phyloP scores from a whole-genome alignment of 2,888 invertebrate species.

The Cremastinae sp. region DNA sequence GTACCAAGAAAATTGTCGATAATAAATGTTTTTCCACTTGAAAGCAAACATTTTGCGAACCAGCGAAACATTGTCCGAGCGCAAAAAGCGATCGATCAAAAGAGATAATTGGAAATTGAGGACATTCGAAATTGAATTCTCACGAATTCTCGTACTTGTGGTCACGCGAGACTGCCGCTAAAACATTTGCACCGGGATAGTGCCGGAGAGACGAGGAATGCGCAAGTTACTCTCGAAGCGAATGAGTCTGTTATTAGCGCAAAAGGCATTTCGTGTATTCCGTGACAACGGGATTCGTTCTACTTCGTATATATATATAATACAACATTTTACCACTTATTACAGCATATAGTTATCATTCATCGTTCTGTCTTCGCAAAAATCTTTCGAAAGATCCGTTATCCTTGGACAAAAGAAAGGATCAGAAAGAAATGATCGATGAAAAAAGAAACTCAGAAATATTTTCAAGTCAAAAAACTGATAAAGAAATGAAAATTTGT shows the following conservation, averaged over 20 bases:
- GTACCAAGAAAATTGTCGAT: no score
- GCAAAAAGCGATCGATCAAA: not conserved
- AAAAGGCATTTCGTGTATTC: constrained; percentile 48
- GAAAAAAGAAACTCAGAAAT: not conserved
- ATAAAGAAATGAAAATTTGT: no score
- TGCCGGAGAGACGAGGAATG: constrained; percentile 49
- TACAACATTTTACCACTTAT: constrained; percentile 19
- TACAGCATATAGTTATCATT: constrained; percentile 20
- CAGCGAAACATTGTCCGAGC: no score
- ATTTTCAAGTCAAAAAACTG: not conserved
- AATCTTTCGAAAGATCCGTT: constrained; percentile 15
- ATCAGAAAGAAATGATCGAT: no score
- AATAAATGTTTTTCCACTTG: no score
- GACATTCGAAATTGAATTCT: constrained; percentile 26
- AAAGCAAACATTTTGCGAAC: no score
- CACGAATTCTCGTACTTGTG: constrained; percentile 39
- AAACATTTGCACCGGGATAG: constrained; percentile 48
- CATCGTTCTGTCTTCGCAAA: constrained; percentile 12
- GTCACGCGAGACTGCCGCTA: constrained; percentile 42
- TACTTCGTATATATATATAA: constrained; percentile 40
- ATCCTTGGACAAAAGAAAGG: not conserved
- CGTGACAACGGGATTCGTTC: constrained; percentile 51
- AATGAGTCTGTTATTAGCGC: constrained; percentile 48
- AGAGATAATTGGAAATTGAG: constrained; percentile 12
- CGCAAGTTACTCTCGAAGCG: constrained; percentile 46